Conservation (phyloP, 92 coral and sea anemone genomes). For the Chrysogorgia sp. region DNA sequence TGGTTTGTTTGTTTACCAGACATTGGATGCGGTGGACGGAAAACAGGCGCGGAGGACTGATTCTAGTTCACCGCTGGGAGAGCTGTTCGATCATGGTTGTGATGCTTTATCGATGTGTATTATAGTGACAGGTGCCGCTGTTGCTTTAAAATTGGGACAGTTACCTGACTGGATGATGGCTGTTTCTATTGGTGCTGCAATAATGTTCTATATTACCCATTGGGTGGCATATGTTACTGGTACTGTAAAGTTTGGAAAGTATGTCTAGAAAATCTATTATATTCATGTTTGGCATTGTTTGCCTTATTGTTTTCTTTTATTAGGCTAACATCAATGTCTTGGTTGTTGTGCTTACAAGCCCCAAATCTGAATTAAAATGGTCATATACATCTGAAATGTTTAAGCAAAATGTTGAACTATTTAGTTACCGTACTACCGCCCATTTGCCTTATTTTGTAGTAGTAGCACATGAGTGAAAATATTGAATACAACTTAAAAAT, state of each 20-base stretch:
- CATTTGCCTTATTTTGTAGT: no score
- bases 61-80: constrained; percentile 87
- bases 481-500: no score
- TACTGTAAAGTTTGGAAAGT: constrained; percentile 87
- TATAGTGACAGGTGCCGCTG: constrained; percentile 58
- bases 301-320: not conserved
- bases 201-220: constrained; percentile 87
- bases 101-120: constrained; percentile 85
- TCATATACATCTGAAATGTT: no score
- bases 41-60: constrained; percentile 96
- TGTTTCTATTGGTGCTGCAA: constrained; percentile 58
- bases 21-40: constrained; percentile 95
- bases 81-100: constrained; percentile 97
- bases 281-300: not conserved
- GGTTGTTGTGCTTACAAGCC: no score
- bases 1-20: constrained; percentile 85
- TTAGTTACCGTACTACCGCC: no score
- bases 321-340: not conserved
- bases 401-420: no score
- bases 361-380: no score
- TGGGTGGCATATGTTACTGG: constrained; percentile 96
- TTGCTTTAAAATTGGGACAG: constrained; percentile 77
- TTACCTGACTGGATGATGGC: constrained; percentile 87
- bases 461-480: no score
- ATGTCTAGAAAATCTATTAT: constrained; percentile 39